Evolutionary conservation across 2,888 invertebrate species (phyloP).

Genomic region (Protula sp.): DNA sequence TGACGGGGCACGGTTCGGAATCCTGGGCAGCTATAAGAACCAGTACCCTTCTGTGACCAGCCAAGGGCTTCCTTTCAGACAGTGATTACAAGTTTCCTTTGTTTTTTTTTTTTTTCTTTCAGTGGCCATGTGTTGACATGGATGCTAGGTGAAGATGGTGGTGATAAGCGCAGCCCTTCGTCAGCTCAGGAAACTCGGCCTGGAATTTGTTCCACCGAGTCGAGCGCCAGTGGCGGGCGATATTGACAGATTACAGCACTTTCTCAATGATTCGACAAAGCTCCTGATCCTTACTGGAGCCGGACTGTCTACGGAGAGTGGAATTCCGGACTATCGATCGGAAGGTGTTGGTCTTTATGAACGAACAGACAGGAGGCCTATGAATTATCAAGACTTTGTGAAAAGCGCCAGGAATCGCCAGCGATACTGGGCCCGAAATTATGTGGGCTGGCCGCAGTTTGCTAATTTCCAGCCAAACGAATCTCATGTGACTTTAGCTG

Average conservation of each 20-base stretch:
- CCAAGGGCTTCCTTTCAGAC: too few relatives aligned
- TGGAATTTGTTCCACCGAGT: conserved; percentile 76
- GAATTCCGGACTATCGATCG: conserved; percentile 41
- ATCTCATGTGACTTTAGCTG: conserved; percentile 68
- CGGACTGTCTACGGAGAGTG: conserved; percentile 85
- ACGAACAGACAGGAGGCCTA: conserved; percentile 74
- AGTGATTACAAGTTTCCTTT: too few relatives aligned
- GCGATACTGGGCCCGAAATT: conserved; percentile 95
- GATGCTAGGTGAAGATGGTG: too few relatives aligned
- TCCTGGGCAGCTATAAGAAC: too few relatives aligned
- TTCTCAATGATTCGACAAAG: conserved; percentile 55
- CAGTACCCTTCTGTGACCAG: too few relatives aligned
- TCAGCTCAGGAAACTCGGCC: too few relatives aligned
- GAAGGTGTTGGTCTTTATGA: conserved; percentile 64
- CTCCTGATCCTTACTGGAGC: conserved; percentile 81
- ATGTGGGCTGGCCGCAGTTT: conserved; percentile 81
- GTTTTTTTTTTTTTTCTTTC: too few relatives aligned
- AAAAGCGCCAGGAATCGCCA: conserved; percentile 60
- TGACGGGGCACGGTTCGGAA: too few relatives aligned
- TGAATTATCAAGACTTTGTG: conserved; percentile 78
- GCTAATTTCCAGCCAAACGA: conserved; percentile 69
- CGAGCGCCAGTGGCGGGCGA: conserved; percentile 58
- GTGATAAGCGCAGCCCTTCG: too few relatives aligned
- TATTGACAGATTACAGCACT: conserved; percentile 58
- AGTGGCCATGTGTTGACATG: too few relatives aligned